These are phyloP conservation scores for Notolabrus celidotus DNA, from an alignment of 2,797 vertebrate genomes.

Conservation along the genomic window DNA sequence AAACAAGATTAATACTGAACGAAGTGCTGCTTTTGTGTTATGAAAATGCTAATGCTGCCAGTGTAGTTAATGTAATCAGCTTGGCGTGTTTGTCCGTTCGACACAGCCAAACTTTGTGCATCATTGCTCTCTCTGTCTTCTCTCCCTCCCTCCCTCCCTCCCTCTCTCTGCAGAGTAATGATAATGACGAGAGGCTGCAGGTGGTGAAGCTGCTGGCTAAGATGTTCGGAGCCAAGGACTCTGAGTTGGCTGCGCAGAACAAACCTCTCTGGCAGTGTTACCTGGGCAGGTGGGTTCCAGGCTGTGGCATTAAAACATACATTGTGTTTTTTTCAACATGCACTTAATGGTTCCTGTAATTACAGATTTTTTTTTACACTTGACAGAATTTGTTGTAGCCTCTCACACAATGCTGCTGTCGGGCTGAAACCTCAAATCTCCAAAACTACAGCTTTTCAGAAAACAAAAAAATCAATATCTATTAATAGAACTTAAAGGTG, in stretches of 20 bases:
- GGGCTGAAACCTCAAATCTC: no score
- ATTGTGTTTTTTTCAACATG: no score
- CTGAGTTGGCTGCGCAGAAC: constrained; percentile 96
- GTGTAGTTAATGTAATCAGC: constrained; percentile 47
- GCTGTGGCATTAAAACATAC: no score
- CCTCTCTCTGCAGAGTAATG: constrained; percentile 91
- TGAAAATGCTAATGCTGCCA: constrained; percentile 28
- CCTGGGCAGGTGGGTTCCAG: constrained; percentile 88
- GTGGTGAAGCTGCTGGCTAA: constrained; percentile 98
- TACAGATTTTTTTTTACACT: no score
- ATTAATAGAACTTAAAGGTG: no score
- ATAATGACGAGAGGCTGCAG: constrained; percentile 98
- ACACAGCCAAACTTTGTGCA: constrained; percentile 33
- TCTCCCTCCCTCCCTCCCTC: not conserved
- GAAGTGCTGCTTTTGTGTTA: constrained; percentile 34
- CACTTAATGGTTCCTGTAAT: no score
- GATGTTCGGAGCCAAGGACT: constrained; percentile 99
- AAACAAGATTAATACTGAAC: constrained; percentile 38
- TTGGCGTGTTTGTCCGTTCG: constrained; percentile 4
- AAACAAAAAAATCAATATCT: no score
- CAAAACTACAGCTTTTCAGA: no score
- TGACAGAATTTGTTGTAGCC: no score
- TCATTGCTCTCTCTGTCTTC: constrained; percentile 41
- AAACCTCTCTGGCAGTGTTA: constrained; percentile 99
- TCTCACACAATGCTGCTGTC: no score